Percentiles rank a stretch among this genome's conserved stretches.
phyloP scores from a whole-genome alignment of 2,113 vertebrate species.

The Dunckerocampus dactyliophorus region DNA sequence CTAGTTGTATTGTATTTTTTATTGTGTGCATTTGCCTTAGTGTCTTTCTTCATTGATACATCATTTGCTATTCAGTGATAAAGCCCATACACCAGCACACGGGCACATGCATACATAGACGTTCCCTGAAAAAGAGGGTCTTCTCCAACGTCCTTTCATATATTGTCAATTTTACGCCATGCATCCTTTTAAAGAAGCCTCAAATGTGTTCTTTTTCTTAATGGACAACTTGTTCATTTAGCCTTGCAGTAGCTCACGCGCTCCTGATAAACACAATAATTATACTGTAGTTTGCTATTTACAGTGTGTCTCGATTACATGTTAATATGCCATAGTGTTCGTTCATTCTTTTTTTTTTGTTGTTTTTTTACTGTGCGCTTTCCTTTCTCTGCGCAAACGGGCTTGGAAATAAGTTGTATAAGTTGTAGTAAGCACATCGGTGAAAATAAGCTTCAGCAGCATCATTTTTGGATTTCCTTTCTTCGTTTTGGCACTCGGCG shows the following conservation, averaged over 20 bases:
- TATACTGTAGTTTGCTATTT: slow-evolving; percentile 19
- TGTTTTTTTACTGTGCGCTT: slow-evolving; percentile 36
- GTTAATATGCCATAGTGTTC: slow-evolving; percentile 37
- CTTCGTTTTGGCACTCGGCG: slow-evolving; percentile 58
- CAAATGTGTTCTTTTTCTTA: neutral
- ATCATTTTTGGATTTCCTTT: slow-evolving; percentile 19
- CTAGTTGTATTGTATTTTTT: slow-evolving; percentile 25
- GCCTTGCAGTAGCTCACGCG: neutral
- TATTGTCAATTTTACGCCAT: slow-evolving; percentile 3
- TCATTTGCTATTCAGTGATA: slow-evolving; percentile 30
- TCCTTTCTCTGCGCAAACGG: slow-evolving; percentile 55
- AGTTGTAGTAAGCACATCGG: slow-evolving; percentile 63
- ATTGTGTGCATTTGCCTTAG: slow-evolving; percentile 43
- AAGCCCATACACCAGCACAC: slow-evolving; percentile 48
- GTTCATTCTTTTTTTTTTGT: slow-evolving; percentile 27
- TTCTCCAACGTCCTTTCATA: slow-evolving; percentile 15
- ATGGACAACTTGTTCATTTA: neutral
- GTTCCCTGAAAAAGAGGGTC: slow-evolving; percentile 34
- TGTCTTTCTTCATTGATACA: slow-evolving; percentile 56
- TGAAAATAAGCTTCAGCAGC: slow-evolving; percentile 39
- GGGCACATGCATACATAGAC: slow-evolving; percentile 64
- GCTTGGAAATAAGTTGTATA: slow-evolving; percentile 57
- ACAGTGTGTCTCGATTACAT: slow-evolving; percentile 21
- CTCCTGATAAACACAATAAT: slow-evolving; percentile 16
- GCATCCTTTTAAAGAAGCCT: slow-evolving; percentile 34